Conservation (phyloP, 2,888 invertebrate species). For the Leptothorax acervorum region DNA sequence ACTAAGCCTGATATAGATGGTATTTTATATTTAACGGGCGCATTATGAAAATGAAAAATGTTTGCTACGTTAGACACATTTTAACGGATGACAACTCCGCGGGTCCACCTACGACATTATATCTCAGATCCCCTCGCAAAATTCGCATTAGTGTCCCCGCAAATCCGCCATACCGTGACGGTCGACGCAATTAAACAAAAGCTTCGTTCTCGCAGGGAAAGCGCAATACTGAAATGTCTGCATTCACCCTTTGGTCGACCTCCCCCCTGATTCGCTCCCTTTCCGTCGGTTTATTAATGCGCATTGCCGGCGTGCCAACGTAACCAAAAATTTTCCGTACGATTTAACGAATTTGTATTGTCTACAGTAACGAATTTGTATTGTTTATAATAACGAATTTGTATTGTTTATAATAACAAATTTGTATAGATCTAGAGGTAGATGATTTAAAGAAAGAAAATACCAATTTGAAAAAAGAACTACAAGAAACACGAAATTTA, state of each 20-base stretch:
- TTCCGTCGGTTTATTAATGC: slow-evolving; percentile 78
- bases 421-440: too few species aligned
- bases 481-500: too few species aligned
- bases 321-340: slow-evolving; percentile 78
- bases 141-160: slow-evolving; percentile 58
- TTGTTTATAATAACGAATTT: too few species aligned
- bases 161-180: slow-evolving; percentile 59
- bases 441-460: too few species aligned
- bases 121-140: slow-evolving; percentile 54
- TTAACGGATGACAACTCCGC: slow-evolving; percentile 19
- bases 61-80: slow-evolving; percentile 27
- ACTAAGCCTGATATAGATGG: neutral
- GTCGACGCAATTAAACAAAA: slow-evolving; percentile 73
- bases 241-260: slow-evolving; percentile 42
- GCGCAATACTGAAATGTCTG: slow-evolving; percentile 60
- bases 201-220: slow-evolving; percentile 68
- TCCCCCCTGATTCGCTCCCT: slow-evolving; percentile 68
- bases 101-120: slow-evolving; percentile 55
- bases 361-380: too few species aligned
- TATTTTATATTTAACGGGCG: neutral
- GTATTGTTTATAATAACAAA: too few species aligned
- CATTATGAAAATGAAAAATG: slow-evolving; percentile 44
- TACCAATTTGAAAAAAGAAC: too few species aligned
- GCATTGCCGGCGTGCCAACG: slow-evolving; percentile 72
- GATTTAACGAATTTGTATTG: slow-evolving; percentile 79